phyloP scores from a whole-genome alignment of 2,113 vertebrate genomes.

The Setophaga coronata region DNA sequence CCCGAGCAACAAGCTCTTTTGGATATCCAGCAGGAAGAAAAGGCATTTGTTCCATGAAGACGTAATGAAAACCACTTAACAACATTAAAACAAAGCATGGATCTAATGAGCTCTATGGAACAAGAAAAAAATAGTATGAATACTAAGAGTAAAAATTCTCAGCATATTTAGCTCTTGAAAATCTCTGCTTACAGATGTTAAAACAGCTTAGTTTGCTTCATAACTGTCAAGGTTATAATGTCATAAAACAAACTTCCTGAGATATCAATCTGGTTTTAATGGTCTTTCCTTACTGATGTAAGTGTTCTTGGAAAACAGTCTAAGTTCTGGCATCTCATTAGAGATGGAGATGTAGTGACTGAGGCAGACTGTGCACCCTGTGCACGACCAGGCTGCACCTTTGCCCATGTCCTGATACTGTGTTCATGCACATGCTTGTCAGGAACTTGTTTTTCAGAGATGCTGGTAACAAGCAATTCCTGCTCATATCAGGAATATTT shows the following conservation, averaged over 20 bases:
- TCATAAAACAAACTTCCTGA: constrained; percentile 1
- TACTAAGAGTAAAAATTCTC: background rate
- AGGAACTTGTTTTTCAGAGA: background rate
- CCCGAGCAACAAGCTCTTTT: background rate
- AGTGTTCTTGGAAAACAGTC: background rate
- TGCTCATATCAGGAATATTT: background rate
- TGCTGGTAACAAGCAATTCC: background rate
- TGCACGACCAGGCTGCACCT: accelerated
- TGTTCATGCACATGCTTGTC: background rate
- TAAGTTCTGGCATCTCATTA: background rate
- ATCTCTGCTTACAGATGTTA: background rate
- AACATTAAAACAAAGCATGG: background rate
- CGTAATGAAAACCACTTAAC: background rate
- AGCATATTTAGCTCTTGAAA: background rate
- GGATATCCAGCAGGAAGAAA: background rate
- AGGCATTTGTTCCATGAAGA: background rate
- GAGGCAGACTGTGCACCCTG: background rate
- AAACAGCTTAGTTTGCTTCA: constrained; percentile 29
- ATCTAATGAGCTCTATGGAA: background rate
- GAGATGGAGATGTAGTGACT: background rate
- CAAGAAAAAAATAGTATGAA: background rate
- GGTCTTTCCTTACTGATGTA: background rate
- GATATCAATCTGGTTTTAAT: background rate
- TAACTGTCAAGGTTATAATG: background rate
- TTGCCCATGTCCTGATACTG: background rate